Base-by-base conservation (phyloP, 1,140 invertebrate genomes). In the Akabosia matsudoensis region DNA sequence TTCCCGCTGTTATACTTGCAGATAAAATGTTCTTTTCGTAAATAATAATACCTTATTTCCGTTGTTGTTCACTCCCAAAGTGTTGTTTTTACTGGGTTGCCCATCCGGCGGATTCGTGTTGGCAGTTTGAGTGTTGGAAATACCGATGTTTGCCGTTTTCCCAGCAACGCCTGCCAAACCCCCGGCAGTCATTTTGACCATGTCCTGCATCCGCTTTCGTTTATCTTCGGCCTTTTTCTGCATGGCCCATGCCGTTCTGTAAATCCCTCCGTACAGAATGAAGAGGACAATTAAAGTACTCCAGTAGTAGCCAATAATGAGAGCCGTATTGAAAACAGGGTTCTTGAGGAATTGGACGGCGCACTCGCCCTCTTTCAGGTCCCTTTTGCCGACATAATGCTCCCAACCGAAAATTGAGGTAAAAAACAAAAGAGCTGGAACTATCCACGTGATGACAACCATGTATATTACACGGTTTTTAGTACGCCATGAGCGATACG, bases 391-490 rank as follows among this genome's bases (percentile, higher is more conserved):
- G 34, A 96, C 92, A 83, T 98, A 98, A 84, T 97, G 94, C 84
- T 98, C 97, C 97, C 98, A 99, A 33, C 97, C 97, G 83, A 99
- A 98, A 79, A 99, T 99, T 74, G 95, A 96, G 73, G 96, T 96
- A 84, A 99, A 99, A 85, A 99, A 99, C 1, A 99, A 86, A 18
- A 98, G 85, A 0, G 95, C 93, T 2, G 98, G 97, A 75, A 99
- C 93, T 34, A 99, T 94, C 98, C 98, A 99, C 0, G 97, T 99
- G 16, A 99, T 96, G 1, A 93, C 90, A 0, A 97, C 92, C 80
- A 80, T 80, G 88, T 92, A 95, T 45, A 96, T 91, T 0, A 97
- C 93, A 80, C 93, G 90, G 77, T 91, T 91, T 82, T 97, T 96
- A 0, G 98, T 99, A 61, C 98, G 88, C 98, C 98, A 99, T 82